phyloP scores from a whole-genome alignment of 2,113 vertebrate species.

The Pangasianodon hypophthalmus region DNA sequence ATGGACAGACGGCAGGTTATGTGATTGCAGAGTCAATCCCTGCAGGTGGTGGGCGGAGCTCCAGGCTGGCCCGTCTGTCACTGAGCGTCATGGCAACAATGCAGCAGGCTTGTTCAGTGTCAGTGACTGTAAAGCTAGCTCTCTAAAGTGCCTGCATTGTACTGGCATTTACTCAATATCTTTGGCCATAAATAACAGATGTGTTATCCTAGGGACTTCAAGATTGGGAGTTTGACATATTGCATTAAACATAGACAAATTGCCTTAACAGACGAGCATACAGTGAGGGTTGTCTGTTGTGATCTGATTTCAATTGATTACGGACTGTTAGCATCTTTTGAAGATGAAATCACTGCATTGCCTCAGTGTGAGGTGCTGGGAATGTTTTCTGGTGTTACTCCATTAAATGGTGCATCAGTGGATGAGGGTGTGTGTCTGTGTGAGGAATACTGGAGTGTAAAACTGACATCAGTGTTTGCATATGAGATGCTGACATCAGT shows the following conservation, averaged over 20 bases:
- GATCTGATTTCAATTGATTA: slow-evolving; percentile 21
- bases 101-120: slow-evolving; percentile 40
- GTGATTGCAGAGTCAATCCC: slow-evolving; percentile 42
- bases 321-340: neutral
- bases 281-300: neutral
- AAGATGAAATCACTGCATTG: neutral
- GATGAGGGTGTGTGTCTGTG: neutral
- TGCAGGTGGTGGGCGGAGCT: slow-evolving; percentile 49
- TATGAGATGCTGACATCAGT: slow-evolving; percentile 22
- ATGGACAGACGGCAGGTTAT: slow-evolving; percentile 33
- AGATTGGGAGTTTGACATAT: slow-evolving; percentile 6
- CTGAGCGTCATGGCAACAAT: slow-evolving; percentile 38
- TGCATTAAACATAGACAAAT: neutral
- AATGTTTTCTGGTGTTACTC: slow-evolving; percentile 15
- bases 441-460: neutral
- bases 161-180: slow-evolving; percentile 23
- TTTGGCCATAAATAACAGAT: slow-evolving; percentile 13
- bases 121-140: slow-evolving; percentile 14
- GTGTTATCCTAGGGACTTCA: neutral
- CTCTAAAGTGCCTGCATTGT: slow-evolving; percentile 25
- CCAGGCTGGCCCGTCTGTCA: slow-evolving; percentile 39
- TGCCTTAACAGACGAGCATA: neutral
- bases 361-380: neutral
- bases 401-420: neutral
- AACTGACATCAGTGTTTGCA: slow-evolving; percentile 22